These are phyloP conservation scores for Podilymbus podiceps DNA, from an alignment of 2,113 vertebrate genomes.

Conservation along the genomic window DNA sequence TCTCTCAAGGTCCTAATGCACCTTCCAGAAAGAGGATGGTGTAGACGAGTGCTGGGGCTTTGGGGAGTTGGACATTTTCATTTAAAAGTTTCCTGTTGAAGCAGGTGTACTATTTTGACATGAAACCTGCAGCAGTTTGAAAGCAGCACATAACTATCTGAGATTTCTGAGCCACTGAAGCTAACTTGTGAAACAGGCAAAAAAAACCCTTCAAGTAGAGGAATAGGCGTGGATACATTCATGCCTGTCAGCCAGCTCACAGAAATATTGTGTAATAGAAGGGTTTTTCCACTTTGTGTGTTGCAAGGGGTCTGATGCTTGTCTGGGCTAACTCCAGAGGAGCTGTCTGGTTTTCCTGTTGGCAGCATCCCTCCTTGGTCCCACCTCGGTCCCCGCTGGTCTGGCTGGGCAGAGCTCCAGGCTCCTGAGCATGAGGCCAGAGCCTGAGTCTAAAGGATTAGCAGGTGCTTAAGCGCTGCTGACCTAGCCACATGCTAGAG, in stretches of 20 bases:
- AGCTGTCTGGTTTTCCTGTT: background rate
- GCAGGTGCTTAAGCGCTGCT: background rate
- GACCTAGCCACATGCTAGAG: background rate
- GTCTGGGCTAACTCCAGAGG: background rate
- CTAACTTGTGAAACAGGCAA: background rate
- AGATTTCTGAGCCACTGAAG: background rate
- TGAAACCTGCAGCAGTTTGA: background rate
- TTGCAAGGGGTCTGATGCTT: background rate
- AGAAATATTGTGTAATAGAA: background rate
- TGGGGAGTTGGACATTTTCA: background rate
- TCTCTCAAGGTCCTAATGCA: background rate
- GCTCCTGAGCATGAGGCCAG: background rate
- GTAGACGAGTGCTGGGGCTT: background rate
- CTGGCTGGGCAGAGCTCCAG: background rate
- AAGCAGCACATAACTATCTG: background rate
- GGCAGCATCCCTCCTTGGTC: background rate
- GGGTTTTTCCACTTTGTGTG: background rate
- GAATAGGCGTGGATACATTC: accelerated
- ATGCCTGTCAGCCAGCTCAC: accelerated
- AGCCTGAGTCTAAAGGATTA: background rate
- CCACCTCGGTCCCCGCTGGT: accelerated
- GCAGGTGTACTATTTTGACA: background rate
- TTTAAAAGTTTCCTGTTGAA: background rate
- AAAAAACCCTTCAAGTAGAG: background rate
- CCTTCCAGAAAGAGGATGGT: background rate